Percentiles rank a stretch among this genome's conserved stretches.
Evolutionary conservation across 2,113 vertebrate genomes (phyloP).

Genomic region (Sarotherodon lohbergeri): DNA sequence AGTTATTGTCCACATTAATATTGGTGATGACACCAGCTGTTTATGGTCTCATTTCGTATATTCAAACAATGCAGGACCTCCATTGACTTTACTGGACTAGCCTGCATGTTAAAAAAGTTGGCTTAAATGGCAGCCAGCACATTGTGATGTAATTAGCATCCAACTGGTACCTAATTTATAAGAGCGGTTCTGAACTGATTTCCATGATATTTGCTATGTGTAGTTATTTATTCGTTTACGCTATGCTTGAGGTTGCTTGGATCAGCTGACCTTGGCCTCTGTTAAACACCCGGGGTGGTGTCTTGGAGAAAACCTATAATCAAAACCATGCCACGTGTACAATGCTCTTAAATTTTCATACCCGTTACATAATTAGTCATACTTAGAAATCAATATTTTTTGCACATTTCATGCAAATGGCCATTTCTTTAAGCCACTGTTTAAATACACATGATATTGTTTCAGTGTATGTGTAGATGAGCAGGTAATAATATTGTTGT

Average conservation of each 20-base stretch:
- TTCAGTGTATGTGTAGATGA: not conserved
- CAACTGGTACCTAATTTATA: not conserved
- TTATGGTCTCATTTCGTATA: not conserved
- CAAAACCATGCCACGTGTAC: not conserved
- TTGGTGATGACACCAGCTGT: not conserved
- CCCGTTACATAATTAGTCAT: not conserved
- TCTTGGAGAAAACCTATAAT: not conserved
- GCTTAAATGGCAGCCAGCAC: not conserved
- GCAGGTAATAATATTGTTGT: not conserved
- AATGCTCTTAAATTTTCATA: not conserved
- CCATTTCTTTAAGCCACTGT: not conserved
- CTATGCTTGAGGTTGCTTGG: too few relatives aligned
- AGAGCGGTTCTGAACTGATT: not conserved
- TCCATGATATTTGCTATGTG: too few relatives aligned
- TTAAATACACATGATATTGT: not conserved
- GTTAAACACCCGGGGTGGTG: too few relatives aligned
- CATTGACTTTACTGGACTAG: not conserved
- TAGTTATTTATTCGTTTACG: too few relatives aligned
- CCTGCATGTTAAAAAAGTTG: not conserved
- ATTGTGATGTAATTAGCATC: not conserved
- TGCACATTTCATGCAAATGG: not conserved
- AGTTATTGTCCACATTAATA: not conserved
- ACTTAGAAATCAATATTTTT: not conserved
- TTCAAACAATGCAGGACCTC: not conserved
- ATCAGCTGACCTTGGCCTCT: too few relatives aligned